Base-by-base conservation (phyloP, 2,113 vertebrate species). In the Varanus komodoensis region DNA sequence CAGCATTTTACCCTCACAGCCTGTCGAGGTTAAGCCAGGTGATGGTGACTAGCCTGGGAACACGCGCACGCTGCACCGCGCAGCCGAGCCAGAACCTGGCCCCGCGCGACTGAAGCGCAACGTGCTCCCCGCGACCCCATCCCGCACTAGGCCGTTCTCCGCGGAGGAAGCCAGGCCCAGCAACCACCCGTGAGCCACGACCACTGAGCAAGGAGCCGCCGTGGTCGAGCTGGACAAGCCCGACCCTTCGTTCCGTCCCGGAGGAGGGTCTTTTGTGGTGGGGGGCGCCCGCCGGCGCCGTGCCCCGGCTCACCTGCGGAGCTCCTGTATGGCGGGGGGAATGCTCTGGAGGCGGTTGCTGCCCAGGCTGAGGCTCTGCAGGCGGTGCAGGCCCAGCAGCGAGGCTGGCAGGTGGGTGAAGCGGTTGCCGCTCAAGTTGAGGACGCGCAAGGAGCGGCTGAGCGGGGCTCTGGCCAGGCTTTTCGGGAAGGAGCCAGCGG, bases 371-470 rank as follows among this genome's bases (percentile, higher is more conserved):
- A 99, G 98, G 81, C 98, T 99, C 91, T 98, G 98, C 71, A 99
- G 98, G 15, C 97, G 97, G 38, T 93, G 96, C 86, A 99, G 97
- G 91, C 96, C 97, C 83, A 97, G 97, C 57, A 98, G 96, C 93
- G 97, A 97, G 73, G 97, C 93, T 0, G 99, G 99, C 84, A 99
- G 93, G 94, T 98, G 98, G 89, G 98, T 96, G 93, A 99, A 99
- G 50, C 98, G 96, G 96, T 99, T 99, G 32, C 99, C 99, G 93
- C 99, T 99, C 12, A 99, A 96, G 95, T 99, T 99, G 94, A 99
- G 95, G 92, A 98, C 97, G 93, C 99, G 98, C 91, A 99, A 97
- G 95, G 98, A 96, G 82, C 96, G 97, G 81, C 98, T 96, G 78
- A 99, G 98, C 44, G 97, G 93, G 78, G 97, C 95, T 86, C 91